Evolutionary conservation across 2,888 invertebrate genomes (phyloP).

Genomic region (Ellobium chinense): DNA sequence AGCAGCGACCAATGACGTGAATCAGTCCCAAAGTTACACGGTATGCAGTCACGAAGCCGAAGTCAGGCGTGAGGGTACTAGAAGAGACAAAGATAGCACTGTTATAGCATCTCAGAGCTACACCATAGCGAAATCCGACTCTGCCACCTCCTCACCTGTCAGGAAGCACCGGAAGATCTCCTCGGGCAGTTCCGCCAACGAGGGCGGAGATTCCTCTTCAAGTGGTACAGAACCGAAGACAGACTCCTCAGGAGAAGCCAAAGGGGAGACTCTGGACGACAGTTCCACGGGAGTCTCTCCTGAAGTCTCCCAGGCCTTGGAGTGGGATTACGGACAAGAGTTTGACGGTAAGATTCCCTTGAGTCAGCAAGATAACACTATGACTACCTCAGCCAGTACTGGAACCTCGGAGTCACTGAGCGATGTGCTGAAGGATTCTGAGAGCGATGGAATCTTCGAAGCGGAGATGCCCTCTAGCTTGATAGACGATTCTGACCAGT

Average conservation of each 20-base stretch:
- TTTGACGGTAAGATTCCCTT: conserved; percentile 51
- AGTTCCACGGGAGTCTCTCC: conserved; percentile 49
- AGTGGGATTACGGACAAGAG: conserved; percentile 53
- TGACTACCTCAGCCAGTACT: conserved; percentile 46
- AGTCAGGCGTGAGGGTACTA: not conserved
- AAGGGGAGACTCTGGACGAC: conserved; percentile 43
- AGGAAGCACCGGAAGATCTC: conserved; percentile 34
- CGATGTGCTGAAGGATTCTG: conserved; percentile 41
- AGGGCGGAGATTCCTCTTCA: conserved; percentile 44
- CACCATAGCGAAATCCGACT: conserved; percentile 24
- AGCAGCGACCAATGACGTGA: not conserved
- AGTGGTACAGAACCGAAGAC: conserved; percentile 45
- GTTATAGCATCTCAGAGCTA: conserved; percentile 24
- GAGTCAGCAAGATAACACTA: conserved; percentile 43
- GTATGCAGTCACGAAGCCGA: conserved; percentile 12
- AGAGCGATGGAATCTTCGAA: conserved; percentile 27
- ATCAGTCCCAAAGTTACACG: conserved; percentile 30
- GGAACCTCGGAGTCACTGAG: conserved; percentile 51
- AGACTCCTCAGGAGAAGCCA: conserved; percentile 31
- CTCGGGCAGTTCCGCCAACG: conserved; percentile 26
- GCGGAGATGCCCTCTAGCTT: conserved; percentile 29
- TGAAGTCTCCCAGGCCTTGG: conserved; percentile 49
- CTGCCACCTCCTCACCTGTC: conserved; percentile 23
- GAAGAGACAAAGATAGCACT: not conserved
- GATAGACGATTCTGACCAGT: conserved; percentile 42